These are phyloP conservation scores for Temnothorax ravouxi DNA, from an alignment of 2,888 invertebrate genomes.

Conservation along the genomic window DNA sequence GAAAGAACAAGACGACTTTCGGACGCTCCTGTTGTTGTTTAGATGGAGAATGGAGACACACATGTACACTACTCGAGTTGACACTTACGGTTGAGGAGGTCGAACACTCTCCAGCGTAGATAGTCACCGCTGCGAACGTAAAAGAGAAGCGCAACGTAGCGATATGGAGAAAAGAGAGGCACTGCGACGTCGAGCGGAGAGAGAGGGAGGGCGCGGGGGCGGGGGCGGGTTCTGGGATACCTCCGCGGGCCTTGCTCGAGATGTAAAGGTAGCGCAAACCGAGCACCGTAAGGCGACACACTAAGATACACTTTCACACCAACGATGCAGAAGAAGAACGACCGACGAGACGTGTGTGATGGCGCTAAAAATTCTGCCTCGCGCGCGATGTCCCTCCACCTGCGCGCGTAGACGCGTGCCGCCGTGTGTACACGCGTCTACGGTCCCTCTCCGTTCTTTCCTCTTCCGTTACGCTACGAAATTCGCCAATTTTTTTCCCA, in stretches of 20 bases:
- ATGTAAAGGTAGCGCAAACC: slow-evolving; percentile 69
- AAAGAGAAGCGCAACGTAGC: slow-evolving; percentile 74
- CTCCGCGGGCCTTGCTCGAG: slow-evolving; percentile 76
- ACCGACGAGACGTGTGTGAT: slow-evolving; percentile 41
- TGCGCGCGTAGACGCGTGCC: slow-evolving; percentile 1
- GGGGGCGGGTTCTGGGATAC: slow-evolving; percentile 77
- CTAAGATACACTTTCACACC: slow-evolving; percentile 68
- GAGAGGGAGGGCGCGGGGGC: slow-evolving; percentile 52
- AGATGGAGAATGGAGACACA: not conserved
- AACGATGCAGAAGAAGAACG: slow-evolving; percentile 53
- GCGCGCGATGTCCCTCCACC: slow-evolving; percentile 31
- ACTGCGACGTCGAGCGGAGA: slow-evolving; percentile 73
- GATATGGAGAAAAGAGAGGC: slow-evolving; percentile 74
- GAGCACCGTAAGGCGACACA: slow-evolving; percentile 70
- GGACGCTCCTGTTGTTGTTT: not conserved
- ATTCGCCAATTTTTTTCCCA: not conserved
- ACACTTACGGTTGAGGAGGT: slow-evolving; percentile 71
- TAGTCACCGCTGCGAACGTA: slow-evolving; percentile 68
- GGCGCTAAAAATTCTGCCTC: slow-evolving; percentile 37
- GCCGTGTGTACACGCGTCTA: slow-evolving; percentile 35
- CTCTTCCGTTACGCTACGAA: not conserved
- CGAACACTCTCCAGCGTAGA: slow-evolving; percentile 70
- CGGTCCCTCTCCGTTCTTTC: slow-evolving; percentile 12
- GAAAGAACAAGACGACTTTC: not conserved
- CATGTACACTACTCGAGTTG: slow-evolving; percentile 33